These are phyloP conservation scores for Ennomos erosarius DNA, from an alignment of 2,888 invertebrate genomes.

Conservation along the genomic window DNA sequence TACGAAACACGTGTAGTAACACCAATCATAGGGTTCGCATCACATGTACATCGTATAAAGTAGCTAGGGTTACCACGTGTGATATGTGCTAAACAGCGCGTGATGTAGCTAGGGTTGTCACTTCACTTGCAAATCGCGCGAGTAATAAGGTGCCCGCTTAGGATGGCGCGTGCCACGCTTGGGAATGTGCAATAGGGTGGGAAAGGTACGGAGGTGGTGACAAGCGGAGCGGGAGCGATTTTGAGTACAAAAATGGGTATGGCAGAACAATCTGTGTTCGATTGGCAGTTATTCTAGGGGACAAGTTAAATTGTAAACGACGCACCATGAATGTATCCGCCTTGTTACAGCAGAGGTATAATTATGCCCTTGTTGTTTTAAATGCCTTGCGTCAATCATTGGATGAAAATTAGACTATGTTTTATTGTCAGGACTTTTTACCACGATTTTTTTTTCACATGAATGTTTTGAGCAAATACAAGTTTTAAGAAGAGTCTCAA, in stretches of 20 bases:
- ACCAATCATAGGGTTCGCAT: neutral
- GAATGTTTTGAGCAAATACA: no score
- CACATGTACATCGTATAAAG: conserved; percentile 1
- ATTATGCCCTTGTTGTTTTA: no score
- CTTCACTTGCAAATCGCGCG: conserved; percentile 64
- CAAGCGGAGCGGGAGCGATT: conserved; percentile 20
- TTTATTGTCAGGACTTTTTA: no score
- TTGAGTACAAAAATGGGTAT: neutral
- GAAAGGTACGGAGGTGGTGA: conserved; percentile 6
- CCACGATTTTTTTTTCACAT: no score
- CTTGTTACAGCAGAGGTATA: no score
- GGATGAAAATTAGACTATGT: no score
- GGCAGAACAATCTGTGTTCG: neutral
- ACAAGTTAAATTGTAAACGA: no score
- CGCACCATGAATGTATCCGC: no score
- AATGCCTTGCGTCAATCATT: no score
- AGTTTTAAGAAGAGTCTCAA: no score
- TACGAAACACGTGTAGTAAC: conserved; percentile 1
- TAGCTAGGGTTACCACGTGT: conserved; percentile 18
- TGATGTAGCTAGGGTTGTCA: conserved; percentile 48
- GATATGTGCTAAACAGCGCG: conserved; percentile 19
- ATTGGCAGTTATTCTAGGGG: no score
- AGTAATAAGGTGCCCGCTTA: conserved; percentile 67
- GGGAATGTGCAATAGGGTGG: conserved; percentile 50
- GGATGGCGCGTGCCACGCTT: conserved; percentile 61